A percentile compares a stretch with the other conserved stretches of the same genome.
Conservation (phyloP, 1,140 invertebrate species). For the Drosophila littoralis region DNA sequence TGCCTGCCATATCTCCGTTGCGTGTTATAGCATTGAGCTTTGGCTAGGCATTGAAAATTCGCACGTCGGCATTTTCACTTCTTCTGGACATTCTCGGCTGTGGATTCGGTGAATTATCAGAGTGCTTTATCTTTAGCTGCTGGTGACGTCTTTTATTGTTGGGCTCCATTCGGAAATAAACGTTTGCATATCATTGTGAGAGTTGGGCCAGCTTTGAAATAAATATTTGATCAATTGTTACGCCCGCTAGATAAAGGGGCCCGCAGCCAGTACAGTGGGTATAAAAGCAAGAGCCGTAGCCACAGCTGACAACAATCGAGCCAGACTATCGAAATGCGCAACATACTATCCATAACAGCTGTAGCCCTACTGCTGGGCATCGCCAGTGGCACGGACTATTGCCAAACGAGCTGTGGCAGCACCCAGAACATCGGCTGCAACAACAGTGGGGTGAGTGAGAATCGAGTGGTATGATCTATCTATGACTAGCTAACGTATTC, state of each 20-base stretch:
- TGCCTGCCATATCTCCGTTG: neutral
- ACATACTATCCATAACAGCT: slow-evolving; percentile 23
- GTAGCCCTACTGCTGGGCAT: slow-evolving; percentile 31
- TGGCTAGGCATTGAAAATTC: neutral
- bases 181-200: slow-evolving; percentile 6
- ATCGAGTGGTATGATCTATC: neutral
- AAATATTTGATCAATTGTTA: slow-evolving; percentile 77
- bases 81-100: neutral
- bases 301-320: slow-evolving; percentile 36
- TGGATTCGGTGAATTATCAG: neutral
- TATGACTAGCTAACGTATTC: neutral
- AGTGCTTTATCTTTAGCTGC: neutral
- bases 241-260: slow-evolving; percentile 6
- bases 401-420: slow-evolving; percentile 48
- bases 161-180: neutral
- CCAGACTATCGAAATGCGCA: slow-evolving; percentile 45
- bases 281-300: slow-evolving; percentile 45
- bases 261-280: neutral
- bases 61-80: neutral
- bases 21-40: neutral
- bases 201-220: slow-evolving; percentile 13
- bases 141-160: slow-evolving; percentile 10
- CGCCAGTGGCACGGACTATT: slow-evolving; percentile 56
- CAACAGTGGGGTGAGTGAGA: slow-evolving; percentile 61
- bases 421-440: slow-evolving; percentile 63